Evolutionary conservation across 2,888 invertebrate genomes (phyloP), one percentile per base, ranked within the genome.

Genomic region (Cetonia aurata): DNA sequence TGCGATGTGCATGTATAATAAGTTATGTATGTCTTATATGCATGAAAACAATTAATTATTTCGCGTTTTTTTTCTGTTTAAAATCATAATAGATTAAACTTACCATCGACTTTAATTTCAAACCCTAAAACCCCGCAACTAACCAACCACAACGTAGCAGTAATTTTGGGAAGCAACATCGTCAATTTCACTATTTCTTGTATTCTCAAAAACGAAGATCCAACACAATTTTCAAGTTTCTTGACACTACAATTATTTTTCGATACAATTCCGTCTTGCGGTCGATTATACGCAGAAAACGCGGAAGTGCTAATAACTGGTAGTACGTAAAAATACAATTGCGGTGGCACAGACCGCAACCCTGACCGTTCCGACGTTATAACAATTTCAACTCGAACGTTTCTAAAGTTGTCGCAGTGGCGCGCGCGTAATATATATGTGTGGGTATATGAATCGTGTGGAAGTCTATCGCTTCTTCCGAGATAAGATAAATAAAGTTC

Each of bases 131-230:
- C 33, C 25, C 31, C 3, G 31, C 31, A 53, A 53, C 25, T 53
- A 53, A 50, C 15, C 10, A 53, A 9, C 31, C 31, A 53, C 53
- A 53, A 31, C 12, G 53, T 53, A 53, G 13, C 12, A 13, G 53
- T 31, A n/a, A 53, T n/a, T 53, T 53, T 53, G 25, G 33, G 31
- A 53, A 53, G 33, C 12, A 53, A 53, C 53, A 46, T 46, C 46
- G 33, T 53, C 25, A 33, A 25, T 25, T 4, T 53, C 53, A 53
- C 53, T 33, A 25, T 31, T 33, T 33, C n/a, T 13, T 53, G 13
- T 53, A 25, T 3, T 25, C 1, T 25, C 25, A 25, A 25, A 4
- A 25, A 25, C 31, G 25, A n/a, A 31, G 13, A 31, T 25, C 25
- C 3, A 12, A 31, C 12, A 50, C 46, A 6, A 6, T 53, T 25